Conservation (phyloP, 1,140 invertebrate species). For the Thaumetopoea pityocampa region DNA sequence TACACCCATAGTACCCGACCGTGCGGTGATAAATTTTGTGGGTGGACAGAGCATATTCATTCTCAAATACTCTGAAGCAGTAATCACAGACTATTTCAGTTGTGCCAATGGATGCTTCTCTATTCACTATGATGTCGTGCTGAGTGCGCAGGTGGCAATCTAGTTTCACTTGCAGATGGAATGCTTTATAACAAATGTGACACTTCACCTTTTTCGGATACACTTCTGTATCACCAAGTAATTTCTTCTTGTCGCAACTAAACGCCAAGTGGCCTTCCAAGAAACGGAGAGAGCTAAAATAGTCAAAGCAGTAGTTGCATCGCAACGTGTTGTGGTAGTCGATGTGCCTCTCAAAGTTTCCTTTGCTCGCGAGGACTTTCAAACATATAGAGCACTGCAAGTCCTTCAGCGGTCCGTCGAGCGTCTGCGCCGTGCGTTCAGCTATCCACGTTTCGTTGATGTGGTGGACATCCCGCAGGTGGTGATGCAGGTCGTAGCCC, state of each 20-base stretch:
- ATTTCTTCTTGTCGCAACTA: constrained; percentile 63
- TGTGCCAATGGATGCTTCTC: constrained; percentile 38
- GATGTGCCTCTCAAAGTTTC: constrained; percentile 65
- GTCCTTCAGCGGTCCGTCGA: constrained; percentile 53
- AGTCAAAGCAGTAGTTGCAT: constrained; percentile 73
- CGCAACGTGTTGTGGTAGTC: constrained; percentile 69
- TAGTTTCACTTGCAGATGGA: constrained; percentile 70
- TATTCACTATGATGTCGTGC: constrained; percentile 48
- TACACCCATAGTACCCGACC: constrained; percentile 59
- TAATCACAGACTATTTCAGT: constrained; percentile 65
- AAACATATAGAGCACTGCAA: constrained; percentile 69
- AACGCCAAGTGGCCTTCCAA: constrained; percentile 65
- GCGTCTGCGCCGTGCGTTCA: constrained; percentile 33
- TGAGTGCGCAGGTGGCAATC: constrained; percentile 67
- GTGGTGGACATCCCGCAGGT: constrained; percentile 55
- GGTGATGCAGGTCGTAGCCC: constrained; percentile 62
- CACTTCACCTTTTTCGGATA: constrained; percentile 66
- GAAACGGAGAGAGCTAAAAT: constrained; percentile 62
- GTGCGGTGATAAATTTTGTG: constrained; percentile 67
- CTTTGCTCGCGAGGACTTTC: constrained; percentile 63
- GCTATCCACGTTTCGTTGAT: constrained; percentile 66
- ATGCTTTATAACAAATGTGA: constrained; percentile 68
- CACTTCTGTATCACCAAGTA: constrained; percentile 63
- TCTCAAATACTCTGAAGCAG: constrained; percentile 68
- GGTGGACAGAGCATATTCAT: constrained; percentile 50